These are phyloP conservation scores for Uria lomvia DNA, from an alignment of 2,113 vertebrate species.

Conservation along the genomic window DNA sequence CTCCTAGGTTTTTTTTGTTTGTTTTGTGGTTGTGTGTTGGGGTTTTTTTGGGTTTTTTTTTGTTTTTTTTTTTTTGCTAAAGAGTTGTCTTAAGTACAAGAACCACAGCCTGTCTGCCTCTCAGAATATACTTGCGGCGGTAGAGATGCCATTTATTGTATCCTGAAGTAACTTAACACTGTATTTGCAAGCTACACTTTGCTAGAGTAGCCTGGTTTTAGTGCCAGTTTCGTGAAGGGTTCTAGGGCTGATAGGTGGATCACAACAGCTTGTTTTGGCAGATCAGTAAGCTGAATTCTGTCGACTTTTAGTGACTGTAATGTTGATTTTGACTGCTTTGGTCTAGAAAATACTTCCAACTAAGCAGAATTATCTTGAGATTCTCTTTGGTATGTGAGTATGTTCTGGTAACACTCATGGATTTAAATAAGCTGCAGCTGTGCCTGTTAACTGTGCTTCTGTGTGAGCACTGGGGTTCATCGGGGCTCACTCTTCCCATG, in stretches of 20 bases:
- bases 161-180: not conserved
- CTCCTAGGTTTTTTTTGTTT: not conserved
- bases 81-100: not conserved
- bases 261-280: not conserved
- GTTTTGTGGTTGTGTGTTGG: not conserved
- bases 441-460: not conserved
- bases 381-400: not conserved
- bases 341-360: not conserved
- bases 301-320: not conserved
- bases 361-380: not conserved
- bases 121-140: not conserved
- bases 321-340: not conserved
- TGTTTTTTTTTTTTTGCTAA: not conserved
- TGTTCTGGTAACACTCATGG: not conserved
- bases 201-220: not conserved
- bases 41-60: not conserved
- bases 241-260: not conserved
- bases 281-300: not conserved
- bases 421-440: not conserved
- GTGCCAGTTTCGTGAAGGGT: not conserved
- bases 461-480: not conserved
- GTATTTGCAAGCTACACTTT: not conserved
- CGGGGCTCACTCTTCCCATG: not conserved
- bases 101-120: not conserved
- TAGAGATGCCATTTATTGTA: not conserved